phyloP scores from a whole-genome alignment of 2,113 vertebrate species.

The Gambusia affinis region DNA sequence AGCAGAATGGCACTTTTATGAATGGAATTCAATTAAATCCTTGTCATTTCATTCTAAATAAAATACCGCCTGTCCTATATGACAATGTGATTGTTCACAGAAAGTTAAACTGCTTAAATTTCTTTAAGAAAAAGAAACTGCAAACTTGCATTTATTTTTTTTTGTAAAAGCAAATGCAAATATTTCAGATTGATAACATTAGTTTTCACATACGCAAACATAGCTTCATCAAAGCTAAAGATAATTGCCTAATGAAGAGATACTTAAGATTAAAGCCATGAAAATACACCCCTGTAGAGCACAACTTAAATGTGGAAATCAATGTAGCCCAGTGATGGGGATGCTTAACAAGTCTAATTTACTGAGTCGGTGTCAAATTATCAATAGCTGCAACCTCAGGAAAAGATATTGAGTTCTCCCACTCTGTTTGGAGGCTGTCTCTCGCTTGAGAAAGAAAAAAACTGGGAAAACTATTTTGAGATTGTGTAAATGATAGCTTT shows the following conservation, averaged over 20 bases:
- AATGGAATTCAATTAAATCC: too few relatives aligned
- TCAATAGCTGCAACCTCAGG: not conserved
- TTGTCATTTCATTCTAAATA: too few relatives aligned
- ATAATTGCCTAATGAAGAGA: not conserved
- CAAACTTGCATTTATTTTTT: not conserved
- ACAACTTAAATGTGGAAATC: not conserved
- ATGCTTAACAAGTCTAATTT: not conserved
- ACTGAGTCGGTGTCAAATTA: constrained; percentile 13
- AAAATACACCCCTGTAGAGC: not conserved
- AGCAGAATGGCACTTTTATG: not conserved
- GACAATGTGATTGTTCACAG: too few relatives aligned
- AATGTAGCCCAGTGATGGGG: not conserved
- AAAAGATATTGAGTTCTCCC: constrained; percentile 4
- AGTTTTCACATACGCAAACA: not conserved
- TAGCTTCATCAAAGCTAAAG: not conserved
- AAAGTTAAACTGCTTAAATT: not conserved
- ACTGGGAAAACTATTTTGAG: not conserved
- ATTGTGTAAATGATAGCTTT: not conserved
- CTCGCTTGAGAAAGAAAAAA: constrained; percentile 2
- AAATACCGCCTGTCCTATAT: too few relatives aligned
- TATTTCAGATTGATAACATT: not conserved
- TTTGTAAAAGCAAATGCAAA: not conserved
- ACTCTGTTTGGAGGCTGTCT: not conserved
- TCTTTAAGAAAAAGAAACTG: not conserved
- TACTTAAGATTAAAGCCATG: constrained; percentile 1